Base-by-base conservation (phyloP, 2,888 invertebrate species). In the Baccha elongata region DNA sequence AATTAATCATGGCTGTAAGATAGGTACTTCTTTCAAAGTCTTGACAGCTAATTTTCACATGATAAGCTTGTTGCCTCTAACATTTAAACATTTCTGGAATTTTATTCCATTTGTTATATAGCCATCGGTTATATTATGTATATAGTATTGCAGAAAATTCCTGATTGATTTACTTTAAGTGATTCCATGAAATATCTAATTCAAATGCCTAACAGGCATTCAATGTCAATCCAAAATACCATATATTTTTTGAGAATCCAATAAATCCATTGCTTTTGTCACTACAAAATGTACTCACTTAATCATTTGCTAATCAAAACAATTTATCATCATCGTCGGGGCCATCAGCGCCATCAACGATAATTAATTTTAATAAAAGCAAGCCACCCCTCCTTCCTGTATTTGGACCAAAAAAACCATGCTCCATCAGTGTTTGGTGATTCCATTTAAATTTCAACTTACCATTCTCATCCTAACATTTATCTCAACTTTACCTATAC, bases 241-340 rank as follows among this genome's bases (percentile, higher is more conserved):
- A 21, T 21, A 37, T 13, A 1, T 19, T 35, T 37, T 10, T 23
- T 10, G 3, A 15, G 15, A 17, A 26, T 58, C 23, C 37, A 40
- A 58, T 58, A 26, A 26, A 58, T 40, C 40, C 58, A 58, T 53
- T 53, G 53, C 23, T 15, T 2, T 26, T 58, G 15, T 40, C 15
- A 32, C 19, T 19, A 19, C 3, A n/a, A 13, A 1, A 53, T 8
- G 17, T 15, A 40, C 40, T 26, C 15, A 11, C 58, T 58, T 40
- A 40, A 58, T 58, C 58, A 58, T 58, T 58, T 58, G 23, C 58
- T 58, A 40, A 58, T 58, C 58, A 58, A 15, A 40, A 58, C 23
- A 58, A 58, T 58, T 58, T 58, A 58, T 58, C 58, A 40, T 58
- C 40, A 58, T 53, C 29, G 19, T 53, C 19, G 35, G 11, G 11